Evolutionary conservation across 64 coral and sea anemone genomes (phyloP).

Genomic region (Exaiptasia diaphana): DNA sequence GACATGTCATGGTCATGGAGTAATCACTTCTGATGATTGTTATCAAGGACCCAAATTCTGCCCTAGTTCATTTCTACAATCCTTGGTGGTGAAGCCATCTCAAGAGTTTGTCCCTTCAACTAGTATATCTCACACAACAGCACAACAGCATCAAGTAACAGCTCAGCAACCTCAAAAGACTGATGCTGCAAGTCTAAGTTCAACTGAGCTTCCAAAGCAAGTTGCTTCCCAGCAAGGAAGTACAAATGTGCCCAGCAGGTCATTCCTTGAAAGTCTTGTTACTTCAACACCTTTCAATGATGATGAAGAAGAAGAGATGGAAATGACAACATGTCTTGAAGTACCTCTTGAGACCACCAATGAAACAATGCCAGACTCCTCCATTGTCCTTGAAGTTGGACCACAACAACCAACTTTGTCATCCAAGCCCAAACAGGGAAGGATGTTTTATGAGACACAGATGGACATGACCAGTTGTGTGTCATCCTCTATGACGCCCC

Average conservation of each 20-base stretch:
- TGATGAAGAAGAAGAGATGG: neutral
- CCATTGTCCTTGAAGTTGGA: neutral
- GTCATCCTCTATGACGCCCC: neutral
- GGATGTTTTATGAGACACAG: constrained; percentile 9
- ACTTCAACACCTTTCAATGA: no score
- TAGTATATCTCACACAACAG: no score
- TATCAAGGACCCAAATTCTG: neutral
- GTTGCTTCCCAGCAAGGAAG: no score
- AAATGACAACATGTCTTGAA: neutral
- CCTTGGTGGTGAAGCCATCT: neutral
- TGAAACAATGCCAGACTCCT: neutral
- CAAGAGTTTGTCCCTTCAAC: no score
- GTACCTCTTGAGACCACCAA: neutral
- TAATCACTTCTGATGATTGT: no score
- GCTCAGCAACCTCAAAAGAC: no score
- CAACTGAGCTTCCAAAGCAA: no score
- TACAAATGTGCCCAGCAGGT: no score
- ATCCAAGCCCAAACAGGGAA: neutral
- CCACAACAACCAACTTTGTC: neutral
- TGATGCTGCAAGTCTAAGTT: no score
- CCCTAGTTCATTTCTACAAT: neutral
- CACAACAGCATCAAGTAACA: no score
- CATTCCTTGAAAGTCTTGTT: no score
- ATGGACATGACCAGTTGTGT: constrained; percentile 49
- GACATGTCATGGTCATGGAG: neutral